A percentile compares a stretch with the other conserved stretches of the same genome.
Conservation (phyloP, 37 sponge, comb jelly and placozoan species). For the Geodia barretti region DNA sequence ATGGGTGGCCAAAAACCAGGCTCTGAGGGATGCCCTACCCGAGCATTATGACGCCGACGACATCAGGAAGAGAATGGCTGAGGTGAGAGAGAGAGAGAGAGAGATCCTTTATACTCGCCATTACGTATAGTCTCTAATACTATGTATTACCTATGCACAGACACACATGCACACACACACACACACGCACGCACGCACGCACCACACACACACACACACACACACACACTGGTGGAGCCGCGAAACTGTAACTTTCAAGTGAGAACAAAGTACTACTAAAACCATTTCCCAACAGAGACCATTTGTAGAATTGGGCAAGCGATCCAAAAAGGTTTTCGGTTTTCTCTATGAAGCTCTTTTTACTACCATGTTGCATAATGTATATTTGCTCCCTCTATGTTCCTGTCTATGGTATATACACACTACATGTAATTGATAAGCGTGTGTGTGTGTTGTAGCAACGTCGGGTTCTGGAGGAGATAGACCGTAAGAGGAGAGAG, state of each 20-base stretch:
- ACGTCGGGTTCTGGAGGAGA: constrained; percentile 40
- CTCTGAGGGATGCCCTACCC: constrained; percentile 33
- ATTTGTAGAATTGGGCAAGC: no score
- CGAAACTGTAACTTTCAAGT: no score
- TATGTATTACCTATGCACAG: not conserved
- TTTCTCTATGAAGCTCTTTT: no score
- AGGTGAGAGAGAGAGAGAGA: constrained; percentile 22
- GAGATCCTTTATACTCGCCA: not conserved
- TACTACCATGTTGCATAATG: not conserved
- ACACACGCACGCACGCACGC: no score
- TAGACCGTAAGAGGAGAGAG: constrained; percentile 62
- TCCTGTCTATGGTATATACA: not conserved
- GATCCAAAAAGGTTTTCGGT: no score
- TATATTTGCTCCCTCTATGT: not conserved
- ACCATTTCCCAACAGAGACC: no score
- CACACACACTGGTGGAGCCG: not conserved
- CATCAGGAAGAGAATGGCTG: constrained; percentile 15
- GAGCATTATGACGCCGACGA: constrained; percentile 29
- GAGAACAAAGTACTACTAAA: no score
- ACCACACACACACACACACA: constrained; percentile 36
- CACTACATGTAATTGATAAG: not conserved
- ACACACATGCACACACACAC: constrained; percentile 12
- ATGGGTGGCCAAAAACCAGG: constrained; percentile 19
- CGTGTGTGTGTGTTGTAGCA: constrained; percentile 35
- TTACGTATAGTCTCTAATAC: not conserved